Base-by-base conservation (phyloP, 2,113 vertebrate genomes). In the Coptodon bakossiorum region DNA sequence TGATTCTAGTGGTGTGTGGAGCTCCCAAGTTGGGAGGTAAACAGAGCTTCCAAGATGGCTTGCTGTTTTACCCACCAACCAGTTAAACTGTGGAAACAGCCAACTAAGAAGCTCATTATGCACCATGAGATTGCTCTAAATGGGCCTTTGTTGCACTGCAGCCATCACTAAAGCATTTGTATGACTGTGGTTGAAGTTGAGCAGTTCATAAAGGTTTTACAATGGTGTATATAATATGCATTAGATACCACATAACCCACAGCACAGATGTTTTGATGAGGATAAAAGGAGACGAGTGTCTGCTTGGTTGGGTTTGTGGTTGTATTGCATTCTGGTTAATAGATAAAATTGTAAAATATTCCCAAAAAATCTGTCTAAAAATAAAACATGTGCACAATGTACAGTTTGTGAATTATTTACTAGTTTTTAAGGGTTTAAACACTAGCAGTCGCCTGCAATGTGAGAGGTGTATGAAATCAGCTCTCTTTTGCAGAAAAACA, bases 91-190 rank as follows among this genome's bases (percentile, higher is more conserved):
- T 59, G 31, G 29, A 86, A 92, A 92, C n/a, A 9, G 82, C 57
- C 71, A 36, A 76, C 87, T 56, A 80, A 92, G 81, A 89, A 45
- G 81, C 90, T 91, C 89, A 89, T 95, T 89, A 88, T 54, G 76
- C 73, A 40, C 19, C 57, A 71, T 82, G 54, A 73, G 61, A 90
- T 38, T 5, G 22, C 81, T 63, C 31, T 61, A 84, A 90, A 93
- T 88, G 83, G 59, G 86, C 83, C 88, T 82, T 81, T 89, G 86
- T 76, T 78, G 83, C 84, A 76, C 88, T 81, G 27, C 29, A 45
- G 87, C 40, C n/a, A 83, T 90, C 90, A 27, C 88, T 92, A 78
- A 87, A 40, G 73, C 29, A 48, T 86, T 52, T 63, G 76, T 53
- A 5, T 38, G 83, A 87, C 63, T 83, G 80, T 50, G 84, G 89